Evolutionary conservation across 2,888 invertebrate genomes (phyloP).

Genomic region (Leptinotarsa peninsularis): DNA sequence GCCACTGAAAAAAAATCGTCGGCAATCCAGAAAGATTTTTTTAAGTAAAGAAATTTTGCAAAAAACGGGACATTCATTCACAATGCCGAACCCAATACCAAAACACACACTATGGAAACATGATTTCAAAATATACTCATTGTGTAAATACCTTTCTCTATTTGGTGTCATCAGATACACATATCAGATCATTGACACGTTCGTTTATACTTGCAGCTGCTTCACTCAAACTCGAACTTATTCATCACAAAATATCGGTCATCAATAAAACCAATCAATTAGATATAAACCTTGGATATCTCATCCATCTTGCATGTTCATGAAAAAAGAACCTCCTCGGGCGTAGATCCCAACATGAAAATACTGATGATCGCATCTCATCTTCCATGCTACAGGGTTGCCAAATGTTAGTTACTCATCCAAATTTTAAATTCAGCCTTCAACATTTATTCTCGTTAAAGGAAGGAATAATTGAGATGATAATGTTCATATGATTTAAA

Average conservation of each 20-base stretch:
- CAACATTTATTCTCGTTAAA: too few relatives aligned
- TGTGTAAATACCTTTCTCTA: too few relatives aligned
- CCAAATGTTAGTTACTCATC: not conserved
- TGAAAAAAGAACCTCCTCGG: slow-evolving; percentile 5
- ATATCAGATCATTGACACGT: not conserved
- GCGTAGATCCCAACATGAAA: not conserved
- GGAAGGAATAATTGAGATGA: too few relatives aligned
- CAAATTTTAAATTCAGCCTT: not conserved
- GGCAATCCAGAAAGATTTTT: too few relatives aligned
- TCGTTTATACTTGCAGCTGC: not conserved
- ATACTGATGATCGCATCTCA: slow-evolving; percentile 3
- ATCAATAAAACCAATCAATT: slow-evolving; percentile 14
- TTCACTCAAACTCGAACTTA: not conserved
- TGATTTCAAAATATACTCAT: too few relatives aligned
- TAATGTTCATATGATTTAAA: too few relatives aligned
- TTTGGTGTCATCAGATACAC: too few relatives aligned
- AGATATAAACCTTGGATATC: slow-evolving; percentile 2
- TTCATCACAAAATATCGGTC: slow-evolving; percentile 9
- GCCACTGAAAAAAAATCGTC: too few relatives aligned
- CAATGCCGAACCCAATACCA: too few relatives aligned
- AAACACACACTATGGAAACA: too few relatives aligned
- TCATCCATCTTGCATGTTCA: slow-evolving; percentile 2
- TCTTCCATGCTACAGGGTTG: not conserved
- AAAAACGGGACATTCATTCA: too few relatives aligned
- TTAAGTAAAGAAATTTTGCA: too few relatives aligned